Evolutionary conservation across 1,140 invertebrate species (phyloP), one percentile per base, ranked within the genome.

Genomic region (Drosophila ogumai): DNA sequence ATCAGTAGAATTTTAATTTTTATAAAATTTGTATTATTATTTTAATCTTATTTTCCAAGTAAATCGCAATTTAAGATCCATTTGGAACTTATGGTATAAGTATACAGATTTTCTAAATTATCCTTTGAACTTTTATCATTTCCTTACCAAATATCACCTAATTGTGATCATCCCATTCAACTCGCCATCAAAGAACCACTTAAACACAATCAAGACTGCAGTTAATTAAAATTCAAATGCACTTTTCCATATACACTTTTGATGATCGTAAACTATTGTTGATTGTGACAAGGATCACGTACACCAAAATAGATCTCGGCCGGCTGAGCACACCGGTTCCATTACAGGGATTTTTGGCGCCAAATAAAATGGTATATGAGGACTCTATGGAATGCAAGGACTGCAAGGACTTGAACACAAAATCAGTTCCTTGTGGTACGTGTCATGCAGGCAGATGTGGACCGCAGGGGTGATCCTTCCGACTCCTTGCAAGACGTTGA

Each of bases 371-470:
- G 15, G 54, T 22, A 59, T 25, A 41, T 43, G 9, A 57, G 32
- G 25, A 38, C 46, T 28, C 5, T 13, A 36, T 28, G 5, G 15
- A 49, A 12, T 13, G 49, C n/a, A 63, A 15, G 60, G 50, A 31
- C 50, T 36, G n/a, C 28, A 28, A 28, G 8, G 34, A 54, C 34
- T 10, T 44, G n/a, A 38, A 52, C 63, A 68, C 46, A 34, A 50
- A 73, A 73, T 73, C 69, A 73, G 67, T 73, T 72, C 44, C 67
- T 41, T 58, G 22, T 73, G 69, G 67, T 72, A 73, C 69, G 69
- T 73, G 69, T 59, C 67, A 73, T 13, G 10, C 15, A 8, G 44
- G 68, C 68, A 73, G 69, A 36, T 73, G 69, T 36, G 55, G 49
- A 31, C 25, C 49, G 10, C 28, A 28, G 43, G 43, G 68, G 66